Conservation (phyloP, 1,140 invertebrate genomes). For the Nautilus pompilius region DNA sequence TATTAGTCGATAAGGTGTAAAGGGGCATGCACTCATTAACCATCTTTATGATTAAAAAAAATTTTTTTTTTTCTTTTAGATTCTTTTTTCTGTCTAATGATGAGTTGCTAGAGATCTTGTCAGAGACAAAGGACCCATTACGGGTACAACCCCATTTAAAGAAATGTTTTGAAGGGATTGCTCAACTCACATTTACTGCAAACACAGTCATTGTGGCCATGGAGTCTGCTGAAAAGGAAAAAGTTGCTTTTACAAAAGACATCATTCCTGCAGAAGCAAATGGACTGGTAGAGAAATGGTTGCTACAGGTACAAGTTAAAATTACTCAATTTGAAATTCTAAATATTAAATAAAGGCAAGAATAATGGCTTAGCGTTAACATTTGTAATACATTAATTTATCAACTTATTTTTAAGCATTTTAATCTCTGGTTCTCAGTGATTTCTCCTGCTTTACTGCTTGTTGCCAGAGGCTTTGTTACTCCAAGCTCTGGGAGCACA, state of each 20-base stretch:
- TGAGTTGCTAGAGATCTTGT: slow-evolving; percentile 55
- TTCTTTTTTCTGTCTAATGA: slow-evolving; percentile 66
- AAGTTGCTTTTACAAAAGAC: slow-evolving; percentile 71
- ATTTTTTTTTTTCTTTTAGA: slow-evolving; percentile 22
- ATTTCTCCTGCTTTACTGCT: too few relatives aligned
- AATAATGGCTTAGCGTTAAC: too few relatives aligned
- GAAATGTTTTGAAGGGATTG: slow-evolving; percentile 65
- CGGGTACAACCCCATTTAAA: slow-evolving; percentile 56
- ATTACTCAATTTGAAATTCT: too few relatives aligned
- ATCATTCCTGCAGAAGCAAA: slow-evolving; percentile 82
- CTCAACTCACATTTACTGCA: slow-evolving; percentile 58
- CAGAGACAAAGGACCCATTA: slow-evolving; percentile 59
- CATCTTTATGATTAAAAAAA: not conserved
- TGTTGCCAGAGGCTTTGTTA: not conserved
- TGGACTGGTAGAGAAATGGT: slow-evolving; percentile 55
- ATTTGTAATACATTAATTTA: too few relatives aligned
- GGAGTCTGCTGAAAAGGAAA: slow-evolving; percentile 83
- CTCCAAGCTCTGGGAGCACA: not conserved
- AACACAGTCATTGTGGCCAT: slow-evolving; percentile 81
- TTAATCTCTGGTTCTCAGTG: too few relatives aligned
- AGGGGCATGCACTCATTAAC: not conserved
- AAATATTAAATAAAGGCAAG: too few relatives aligned
- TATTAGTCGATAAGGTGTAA: too few relatives aligned
- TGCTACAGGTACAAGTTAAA: slow-evolving; percentile 43
- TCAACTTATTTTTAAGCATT: too few relatives aligned